Percentiles rank a stretch among this genome's conserved stretches.
phyloP scores from a whole-genome alignment of 2,888 invertebrate species.

The Podotricha telesiphe region DNA sequence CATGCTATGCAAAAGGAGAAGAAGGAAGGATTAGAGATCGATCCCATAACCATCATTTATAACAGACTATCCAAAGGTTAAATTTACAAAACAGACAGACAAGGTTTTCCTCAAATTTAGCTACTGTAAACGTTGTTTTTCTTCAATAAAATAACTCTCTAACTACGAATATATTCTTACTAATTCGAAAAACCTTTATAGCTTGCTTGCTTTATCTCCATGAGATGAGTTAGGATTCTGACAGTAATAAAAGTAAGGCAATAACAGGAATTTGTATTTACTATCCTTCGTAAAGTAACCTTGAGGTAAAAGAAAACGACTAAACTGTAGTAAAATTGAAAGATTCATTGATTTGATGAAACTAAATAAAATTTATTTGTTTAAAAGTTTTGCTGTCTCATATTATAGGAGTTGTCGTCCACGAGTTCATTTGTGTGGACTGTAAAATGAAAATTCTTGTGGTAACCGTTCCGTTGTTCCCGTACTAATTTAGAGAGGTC shows the following conservation, averaged over 20 bases:
- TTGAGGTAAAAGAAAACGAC: conserved; percentile 2
- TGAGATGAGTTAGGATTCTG: background rate
- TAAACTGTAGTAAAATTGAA: conserved; percentile 7
- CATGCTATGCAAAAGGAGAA: no score
- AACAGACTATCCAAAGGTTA: no score
- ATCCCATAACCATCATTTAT: no score
- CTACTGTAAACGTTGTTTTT: background rate
- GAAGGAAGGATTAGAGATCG: no score
- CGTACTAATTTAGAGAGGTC: no score
- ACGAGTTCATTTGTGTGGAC: no score
- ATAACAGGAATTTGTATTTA: background rate
- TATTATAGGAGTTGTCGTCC: no score
- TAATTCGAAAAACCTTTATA: conserved; percentile 3
- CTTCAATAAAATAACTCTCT: no score
- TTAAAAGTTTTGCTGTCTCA: background rate
- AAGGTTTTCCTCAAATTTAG: background rate
- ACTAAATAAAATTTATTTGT: background rate
- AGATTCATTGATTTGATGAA: background rate
- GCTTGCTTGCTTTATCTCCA: background rate
- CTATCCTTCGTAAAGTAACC: background rate
- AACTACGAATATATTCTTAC: background rate
- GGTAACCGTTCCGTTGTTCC: no score
- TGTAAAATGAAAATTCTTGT: no score
- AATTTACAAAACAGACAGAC: no score
- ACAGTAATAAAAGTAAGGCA: background rate